phyloP scores from a whole-genome alignment of 2,888 invertebrate species.

The Pyralis farinalis region DNA sequence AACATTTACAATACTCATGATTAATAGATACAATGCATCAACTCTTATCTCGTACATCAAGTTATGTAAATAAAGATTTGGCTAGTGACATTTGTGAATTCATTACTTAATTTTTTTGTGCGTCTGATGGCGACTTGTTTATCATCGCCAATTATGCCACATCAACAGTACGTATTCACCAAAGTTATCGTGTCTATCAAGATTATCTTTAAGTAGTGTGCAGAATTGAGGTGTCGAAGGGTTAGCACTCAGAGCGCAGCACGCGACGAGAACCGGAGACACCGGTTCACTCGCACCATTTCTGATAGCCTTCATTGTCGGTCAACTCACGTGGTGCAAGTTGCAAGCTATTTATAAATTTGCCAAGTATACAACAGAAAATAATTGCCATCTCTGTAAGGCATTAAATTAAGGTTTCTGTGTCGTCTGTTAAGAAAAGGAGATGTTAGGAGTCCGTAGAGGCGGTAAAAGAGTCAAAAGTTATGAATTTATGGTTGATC shows the following conservation, averaged over 20 bases:
- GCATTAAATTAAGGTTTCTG: no score
- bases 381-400: no score
- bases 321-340: conserved; percentile 35
- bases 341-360: background rate
- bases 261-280: conserved; percentile 40
- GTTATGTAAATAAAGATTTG: no score
- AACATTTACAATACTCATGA: no score
- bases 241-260: conserved; percentile 27
- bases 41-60: no score
- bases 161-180: background rate
- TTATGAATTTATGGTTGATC: no score
- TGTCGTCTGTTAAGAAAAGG: no score
- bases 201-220: conserved; percentile 7
- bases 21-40: no score
- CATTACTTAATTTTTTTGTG: background rate
- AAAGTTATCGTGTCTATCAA: conserved; percentile 4
- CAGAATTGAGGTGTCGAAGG: conserved; percentile 38
- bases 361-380: no score
- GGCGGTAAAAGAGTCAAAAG: no score
- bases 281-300: conserved; percentile 50
- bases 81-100: background rate
- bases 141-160: conserved; percentile 7
- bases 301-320: conserved; percentile 51
- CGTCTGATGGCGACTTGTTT: background rate
- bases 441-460: no score